Conservation (phyloP, 2,797 vertebrate genomes). For the Schizopygopsis pylzovi region DNA sequence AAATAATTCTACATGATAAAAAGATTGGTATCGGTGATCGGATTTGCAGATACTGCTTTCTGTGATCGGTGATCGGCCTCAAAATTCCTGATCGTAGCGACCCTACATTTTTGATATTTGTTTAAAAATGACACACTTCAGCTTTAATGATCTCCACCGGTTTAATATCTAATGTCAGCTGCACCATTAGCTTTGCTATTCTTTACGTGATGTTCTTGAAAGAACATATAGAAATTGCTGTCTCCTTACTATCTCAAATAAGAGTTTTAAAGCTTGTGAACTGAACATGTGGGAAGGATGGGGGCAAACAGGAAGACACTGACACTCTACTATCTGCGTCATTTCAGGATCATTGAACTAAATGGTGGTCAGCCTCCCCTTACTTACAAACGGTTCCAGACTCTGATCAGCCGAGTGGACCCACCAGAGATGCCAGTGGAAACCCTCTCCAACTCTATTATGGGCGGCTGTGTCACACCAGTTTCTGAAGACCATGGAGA, state of each 20-base stretch:
- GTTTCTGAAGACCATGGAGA: constrained; percentile 79
- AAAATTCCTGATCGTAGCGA: too few species aligned
- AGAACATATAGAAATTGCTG: neutral
- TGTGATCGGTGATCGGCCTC: too few species aligned
- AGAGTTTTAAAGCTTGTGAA: neutral
- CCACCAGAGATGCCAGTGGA: constrained; percentile 79
- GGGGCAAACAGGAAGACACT: neutral
- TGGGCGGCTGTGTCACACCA: constrained; percentile 78
- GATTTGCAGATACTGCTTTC: too few species aligned
- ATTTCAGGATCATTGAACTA: constrained; percentile 78
- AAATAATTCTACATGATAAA: too few species aligned
- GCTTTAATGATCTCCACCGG: neutral
- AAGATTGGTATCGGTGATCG: too few species aligned
- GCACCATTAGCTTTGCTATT: too few species aligned
- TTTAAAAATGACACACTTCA: neutral
- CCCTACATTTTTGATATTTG: neutral
- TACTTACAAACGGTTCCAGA: constrained; percentile 84
- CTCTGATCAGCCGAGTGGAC: constrained; percentile 79
- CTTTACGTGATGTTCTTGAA: neutral
- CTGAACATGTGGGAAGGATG: neutral
- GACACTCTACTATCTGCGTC: neutral
- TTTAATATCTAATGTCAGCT: neutral
- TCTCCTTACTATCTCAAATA: neutral
- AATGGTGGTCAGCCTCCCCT: constrained; percentile 81
- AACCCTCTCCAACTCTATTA: constrained; percentile 69